These are phyloP conservation scores for Myotis myotis DNA, from an alignment of 2,797 vertebrate species.

Conservation along the genomic window DNA sequence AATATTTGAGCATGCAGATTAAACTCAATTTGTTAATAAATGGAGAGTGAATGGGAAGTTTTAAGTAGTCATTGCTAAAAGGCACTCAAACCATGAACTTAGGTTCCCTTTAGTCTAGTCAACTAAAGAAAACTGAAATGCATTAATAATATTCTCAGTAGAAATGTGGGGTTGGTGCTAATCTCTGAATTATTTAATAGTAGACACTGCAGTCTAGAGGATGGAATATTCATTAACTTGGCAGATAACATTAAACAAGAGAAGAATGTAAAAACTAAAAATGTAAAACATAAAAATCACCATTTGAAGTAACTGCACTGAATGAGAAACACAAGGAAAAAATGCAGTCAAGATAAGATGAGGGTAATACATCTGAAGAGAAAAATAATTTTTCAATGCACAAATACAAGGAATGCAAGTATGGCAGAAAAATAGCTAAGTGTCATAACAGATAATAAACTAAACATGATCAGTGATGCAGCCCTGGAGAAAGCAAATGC, in stretches of 20 bases:
- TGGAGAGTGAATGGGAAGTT: neutral
- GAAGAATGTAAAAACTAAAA: neutral
- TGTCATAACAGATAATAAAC: neutral
- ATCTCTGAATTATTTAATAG: conserved; percentile 38
- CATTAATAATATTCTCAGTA: neutral
- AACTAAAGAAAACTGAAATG: neutral
- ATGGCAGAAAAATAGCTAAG: neutral
- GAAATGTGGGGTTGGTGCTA: neutral
- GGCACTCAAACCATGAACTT: neutral
- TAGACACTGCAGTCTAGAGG: neutral
- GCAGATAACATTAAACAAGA: neutral
- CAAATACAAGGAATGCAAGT: conserved; percentile 8
- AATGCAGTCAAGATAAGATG: neutral
- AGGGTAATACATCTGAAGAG: neutral
- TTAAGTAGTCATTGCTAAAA: neutral
- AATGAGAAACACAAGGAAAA: neutral
- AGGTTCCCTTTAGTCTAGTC: neutral
- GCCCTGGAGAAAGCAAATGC: neutral
- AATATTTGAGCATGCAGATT: neutral
- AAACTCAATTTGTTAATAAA: neutral
- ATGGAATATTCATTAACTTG: neutral
- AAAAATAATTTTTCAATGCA: conserved; percentile 13
- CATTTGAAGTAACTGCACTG: neutral
- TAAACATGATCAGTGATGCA: neutral
- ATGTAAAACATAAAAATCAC: neutral